These are phyloP conservation scores for Gadopsis marmoratus DNA, from an alignment of 2,797 vertebrate genomes.

Conservation along the genomic window DNA sequence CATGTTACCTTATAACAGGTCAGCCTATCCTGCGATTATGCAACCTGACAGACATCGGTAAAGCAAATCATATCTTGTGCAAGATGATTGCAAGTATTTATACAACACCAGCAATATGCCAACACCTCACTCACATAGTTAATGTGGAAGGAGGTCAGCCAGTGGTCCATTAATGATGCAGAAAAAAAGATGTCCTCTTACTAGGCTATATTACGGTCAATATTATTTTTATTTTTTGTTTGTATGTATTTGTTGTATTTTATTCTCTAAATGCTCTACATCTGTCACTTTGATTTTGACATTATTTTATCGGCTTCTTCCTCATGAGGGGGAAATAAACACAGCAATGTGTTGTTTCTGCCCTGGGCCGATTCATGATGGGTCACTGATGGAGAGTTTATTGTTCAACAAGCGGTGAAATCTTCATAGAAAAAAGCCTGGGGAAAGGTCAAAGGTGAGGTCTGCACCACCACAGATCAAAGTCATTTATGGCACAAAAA, in stretches of 20 bases:
- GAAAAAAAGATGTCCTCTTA: neutral
- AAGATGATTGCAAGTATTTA: slow-evolving; percentile 57
- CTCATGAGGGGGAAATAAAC: slow-evolving; percentile 37
- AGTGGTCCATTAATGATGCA: neutral
- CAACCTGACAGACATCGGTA: slow-evolving; percentile 71
- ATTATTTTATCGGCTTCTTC: slow-evolving; percentile 14
- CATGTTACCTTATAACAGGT: slow-evolving; percentile 54
- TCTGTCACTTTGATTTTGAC: slow-evolving; percentile 16
- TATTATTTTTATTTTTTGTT: slow-evolving; percentile 1
- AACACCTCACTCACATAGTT: neutral
- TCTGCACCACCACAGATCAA: slow-evolving; percentile 22
- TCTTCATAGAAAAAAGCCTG: slow-evolving; percentile 5
- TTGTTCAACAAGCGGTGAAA: slow-evolving; percentile 43
- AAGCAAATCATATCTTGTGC: slow-evolving; percentile 59
- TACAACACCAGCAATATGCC: slow-evolving; percentile 45
- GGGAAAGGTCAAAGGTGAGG: slow-evolving; percentile 67
- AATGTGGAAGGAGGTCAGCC: neutral
- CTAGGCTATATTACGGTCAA: neutral
- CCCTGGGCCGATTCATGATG: slow-evolving; percentile 39
- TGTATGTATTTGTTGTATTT: neutral
- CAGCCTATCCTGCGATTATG: slow-evolving; percentile 56
- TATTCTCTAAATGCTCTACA: neutral
- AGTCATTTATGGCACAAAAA: slow-evolving; percentile 24
- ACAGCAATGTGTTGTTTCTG: slow-evolving; percentile 47
- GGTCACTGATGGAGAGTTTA: slow-evolving; percentile 45